phyloP scores from a whole-genome alignment of 2,113 vertebrate species.

The Gopherus flavomarginatus region DNA sequence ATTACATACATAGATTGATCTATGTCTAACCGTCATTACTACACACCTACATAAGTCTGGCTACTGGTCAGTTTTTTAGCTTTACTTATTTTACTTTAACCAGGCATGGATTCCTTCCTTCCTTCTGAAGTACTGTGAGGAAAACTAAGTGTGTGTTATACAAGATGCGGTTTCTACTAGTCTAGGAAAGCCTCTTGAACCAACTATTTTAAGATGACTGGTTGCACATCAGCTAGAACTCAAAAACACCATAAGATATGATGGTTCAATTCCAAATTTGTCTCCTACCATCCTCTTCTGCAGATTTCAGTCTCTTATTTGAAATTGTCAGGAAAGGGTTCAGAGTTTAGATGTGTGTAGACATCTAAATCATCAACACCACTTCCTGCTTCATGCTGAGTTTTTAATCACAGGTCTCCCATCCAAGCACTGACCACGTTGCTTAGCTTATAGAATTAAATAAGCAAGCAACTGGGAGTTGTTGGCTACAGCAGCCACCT shows the following conservation, averaged over 20 bases:
- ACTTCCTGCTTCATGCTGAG: neutral
- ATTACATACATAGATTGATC: neutral
- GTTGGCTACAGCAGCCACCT: neutral
- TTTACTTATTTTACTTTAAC: neutral
- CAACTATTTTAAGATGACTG: neutral
- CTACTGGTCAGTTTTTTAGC: neutral
- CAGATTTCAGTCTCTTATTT: neutral
- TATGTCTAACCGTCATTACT: neutral
- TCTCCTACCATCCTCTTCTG: neutral
- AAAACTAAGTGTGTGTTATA: neutral
- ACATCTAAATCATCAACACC: neutral
- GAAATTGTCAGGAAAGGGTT: neutral
- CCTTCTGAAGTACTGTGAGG: neutral
- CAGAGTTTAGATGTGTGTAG: neutral
- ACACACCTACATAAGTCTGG: neutral
- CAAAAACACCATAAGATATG: neutral
- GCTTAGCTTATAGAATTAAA: constrained; percentile 22
- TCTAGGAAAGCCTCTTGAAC: neutral
- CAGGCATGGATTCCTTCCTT: neutral
- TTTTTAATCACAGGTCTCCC: neutral
- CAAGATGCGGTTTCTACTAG: neutral
- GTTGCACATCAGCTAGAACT: neutral
- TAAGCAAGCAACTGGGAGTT: constrained; percentile 49
- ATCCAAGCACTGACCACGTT: constrained; percentile 32
- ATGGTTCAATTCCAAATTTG: neutral